Evolutionary conservation across 64 coral and sea anemone genomes (phyloP).

Genomic region (Stichodactyla helianthus): DNA sequence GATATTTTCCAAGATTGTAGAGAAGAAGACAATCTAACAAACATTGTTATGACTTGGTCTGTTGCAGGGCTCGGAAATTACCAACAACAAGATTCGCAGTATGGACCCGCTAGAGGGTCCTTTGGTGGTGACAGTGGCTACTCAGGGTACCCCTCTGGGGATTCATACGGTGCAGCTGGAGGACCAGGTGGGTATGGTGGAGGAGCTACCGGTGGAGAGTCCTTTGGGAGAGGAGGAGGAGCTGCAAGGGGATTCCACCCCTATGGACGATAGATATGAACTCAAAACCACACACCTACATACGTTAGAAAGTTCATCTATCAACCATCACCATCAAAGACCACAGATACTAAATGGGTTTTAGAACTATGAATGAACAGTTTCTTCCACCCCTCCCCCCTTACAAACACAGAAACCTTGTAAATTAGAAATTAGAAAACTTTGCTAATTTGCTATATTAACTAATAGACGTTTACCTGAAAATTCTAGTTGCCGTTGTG

Average conservation of each 20-base stretch:
- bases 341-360: neutral
- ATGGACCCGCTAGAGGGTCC: conserved; percentile 50
- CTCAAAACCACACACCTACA: neutral
- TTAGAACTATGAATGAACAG: too few species aligned
- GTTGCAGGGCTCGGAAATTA: conserved; percentile 46
- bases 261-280: conserved; percentile 42
- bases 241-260: conserved; percentile 50
- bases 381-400: too few species aligned
- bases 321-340: neutral
- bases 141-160: conserved; percentile 13
- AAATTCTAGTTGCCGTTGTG: neutral
- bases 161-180: conserved; percentile 5
- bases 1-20: too few species aligned
- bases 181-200: conserved; percentile 1
- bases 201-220: conserved; percentile 16
- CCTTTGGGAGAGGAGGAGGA: conserved; percentile 45
- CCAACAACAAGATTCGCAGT: conserved; percentile 51
- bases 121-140: conserved; percentile 29
- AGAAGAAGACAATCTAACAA: too few species aligned
- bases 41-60: neutral
- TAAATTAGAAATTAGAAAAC: too few species aligned
- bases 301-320: neutral
- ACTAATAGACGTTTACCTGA: neutral
- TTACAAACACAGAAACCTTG: too few species aligned
- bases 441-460: too few species aligned